Conservation (phyloP, 2,113 vertebrate genomes). For the Apteryx mantelli region DNA sequence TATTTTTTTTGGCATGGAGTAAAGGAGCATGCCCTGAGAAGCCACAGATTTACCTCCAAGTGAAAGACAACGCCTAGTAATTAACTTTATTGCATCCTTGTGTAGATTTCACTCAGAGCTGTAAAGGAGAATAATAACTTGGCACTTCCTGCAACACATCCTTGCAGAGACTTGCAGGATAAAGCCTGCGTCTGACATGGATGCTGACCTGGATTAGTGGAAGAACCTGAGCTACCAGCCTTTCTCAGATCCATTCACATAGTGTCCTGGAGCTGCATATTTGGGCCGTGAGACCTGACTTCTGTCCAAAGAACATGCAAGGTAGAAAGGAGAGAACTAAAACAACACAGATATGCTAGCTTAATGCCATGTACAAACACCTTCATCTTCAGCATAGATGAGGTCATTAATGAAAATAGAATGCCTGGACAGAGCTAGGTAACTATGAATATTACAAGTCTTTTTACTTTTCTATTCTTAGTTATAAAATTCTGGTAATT, state of each 20-base stretch:
- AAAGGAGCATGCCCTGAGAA: not conserved
- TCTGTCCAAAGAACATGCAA: not conserved
- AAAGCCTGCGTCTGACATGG: not conserved
- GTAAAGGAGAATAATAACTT: not conserved
- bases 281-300: not conserved
- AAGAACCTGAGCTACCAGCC: slow-evolving; percentile 31
- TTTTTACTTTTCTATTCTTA: not conserved
- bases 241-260: not conserved
- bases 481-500: not conserved
- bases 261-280: not conserved
- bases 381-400: not conserved
- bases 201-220: slow-evolving; percentile 26
- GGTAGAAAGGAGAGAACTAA: not conserved
- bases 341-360: not conserved
- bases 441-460: not conserved
- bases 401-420: not conserved
- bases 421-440: not conserved
- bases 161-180: slow-evolving; percentile 1
- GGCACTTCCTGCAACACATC: not conserved
- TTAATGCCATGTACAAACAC: not conserved
- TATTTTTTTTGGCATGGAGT: not conserved
- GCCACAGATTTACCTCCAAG: not conserved
- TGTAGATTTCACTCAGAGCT: not conserved
- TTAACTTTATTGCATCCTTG: slow-evolving; percentile 11
- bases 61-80: slow-evolving; percentile 37